Base-by-base conservation (phyloP, 2,797 vertebrate species). In the Arnoldichthys spilopterus region DNA sequence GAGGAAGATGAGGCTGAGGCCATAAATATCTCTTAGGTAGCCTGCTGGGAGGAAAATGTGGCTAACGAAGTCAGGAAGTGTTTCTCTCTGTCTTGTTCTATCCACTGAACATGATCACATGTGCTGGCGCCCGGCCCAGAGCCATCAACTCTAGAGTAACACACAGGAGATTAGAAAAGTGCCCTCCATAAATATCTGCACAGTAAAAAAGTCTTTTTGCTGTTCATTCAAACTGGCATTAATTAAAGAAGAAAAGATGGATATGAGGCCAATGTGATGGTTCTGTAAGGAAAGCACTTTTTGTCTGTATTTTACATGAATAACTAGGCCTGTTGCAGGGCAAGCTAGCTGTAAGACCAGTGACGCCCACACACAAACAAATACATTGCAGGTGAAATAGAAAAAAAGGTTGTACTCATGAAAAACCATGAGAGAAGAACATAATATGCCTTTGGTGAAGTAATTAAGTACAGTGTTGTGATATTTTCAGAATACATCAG, bases 1-100 rank as follows among this genome's bases (percentile, higher is more conserved):
- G 26, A 30, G 20, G 66, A 22, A n/a, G 16, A 63, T n/a, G 9
- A n/a, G 2, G 18, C 4, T 45, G 64, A 68, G 64, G 40, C 43
- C 45, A 20, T 69, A 49, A 49, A 69, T 49, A 51, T 12, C 24
- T 69, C 61, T 37, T n/a, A 63, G 61, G 61, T 63, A 37, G 32
- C 61, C 32, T 37, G 18, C 43, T 69, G 66, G 16, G 43, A 49
- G 24, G 66, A 49, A 49, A 69, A 69, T 47, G 26, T 49, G 43
- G 45, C 26, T 28, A 68, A 68, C 64, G 47, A 69, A 49, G 24
- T 49, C 66, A 69, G 43, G 45, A 69, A 69, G 66, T 49, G 66
- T 69, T 69, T 49, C 40, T 69, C 43, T 69, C 43, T 49, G 66
- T 22, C 26, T 69, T 51, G 26, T 69, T 49, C 24, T 45, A n/a